A percentile compares a stretch with the other conserved stretches of the same genome.
These are phyloP conservation scores for Abrostola triplasia DNA, from an alignment of 2,888 invertebrate genomes.

Conservation along the genomic window DNA sequence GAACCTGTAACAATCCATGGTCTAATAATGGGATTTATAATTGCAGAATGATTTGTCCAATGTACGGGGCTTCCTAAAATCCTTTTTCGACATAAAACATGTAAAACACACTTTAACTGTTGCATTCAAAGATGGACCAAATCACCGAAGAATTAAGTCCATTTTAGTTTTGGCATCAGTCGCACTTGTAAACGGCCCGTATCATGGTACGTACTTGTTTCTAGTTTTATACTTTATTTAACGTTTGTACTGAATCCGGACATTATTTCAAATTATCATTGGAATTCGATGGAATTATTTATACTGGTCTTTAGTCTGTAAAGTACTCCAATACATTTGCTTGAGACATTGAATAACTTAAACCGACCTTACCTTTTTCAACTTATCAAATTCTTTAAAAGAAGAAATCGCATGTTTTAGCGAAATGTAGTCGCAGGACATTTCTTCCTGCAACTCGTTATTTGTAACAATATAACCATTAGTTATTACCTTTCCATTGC, in stretches of 20 bases:
- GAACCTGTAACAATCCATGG: constrained; percentile 24
- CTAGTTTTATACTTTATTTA: constrained; percentile 61
- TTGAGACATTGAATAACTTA: not conserved
- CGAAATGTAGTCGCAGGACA: no score
- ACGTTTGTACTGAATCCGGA: constrained; percentile 51
- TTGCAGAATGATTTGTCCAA: constrained; percentile 67
- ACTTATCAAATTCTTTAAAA: no score
- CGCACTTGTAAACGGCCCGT: constrained; percentile 78
- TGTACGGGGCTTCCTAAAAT: constrained; percentile 71
- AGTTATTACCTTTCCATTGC: constrained; percentile 57
- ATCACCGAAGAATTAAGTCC: constrained; percentile 74
- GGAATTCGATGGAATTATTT: constrained; percentile 48
- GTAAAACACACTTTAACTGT: constrained; percentile 84
- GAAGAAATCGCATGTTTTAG: no score
- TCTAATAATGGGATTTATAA: constrained; percentile 59
- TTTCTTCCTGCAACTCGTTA: no score
- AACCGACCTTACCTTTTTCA: not conserved
- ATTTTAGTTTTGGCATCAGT: constrained; percentile 76
- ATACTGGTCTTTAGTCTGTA: constrained; percentile 34
- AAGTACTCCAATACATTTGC: constrained; percentile 19
- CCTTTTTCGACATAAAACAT: constrained; percentile 86
- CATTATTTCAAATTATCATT: constrained; percentile 55
- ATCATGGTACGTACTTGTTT: constrained; percentile 73
- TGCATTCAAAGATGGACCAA: constrained; percentile 84
- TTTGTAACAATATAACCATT: not conserved